Conservation (phyloP, 2,113 vertebrate species). For the Nannobrachium achirus region DNA sequence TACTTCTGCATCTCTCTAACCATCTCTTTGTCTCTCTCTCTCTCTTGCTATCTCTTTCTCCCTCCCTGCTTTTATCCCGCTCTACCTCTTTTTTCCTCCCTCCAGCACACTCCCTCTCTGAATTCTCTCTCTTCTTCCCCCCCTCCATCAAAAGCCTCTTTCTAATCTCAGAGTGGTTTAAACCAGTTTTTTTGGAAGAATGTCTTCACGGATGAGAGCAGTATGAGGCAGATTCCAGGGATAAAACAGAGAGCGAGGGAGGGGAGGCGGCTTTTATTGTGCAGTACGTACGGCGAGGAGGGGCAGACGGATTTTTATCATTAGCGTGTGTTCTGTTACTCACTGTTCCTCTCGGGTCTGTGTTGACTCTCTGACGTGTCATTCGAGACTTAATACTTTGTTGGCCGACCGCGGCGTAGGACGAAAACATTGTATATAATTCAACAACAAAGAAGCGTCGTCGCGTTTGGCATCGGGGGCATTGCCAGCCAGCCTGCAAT, state of each 20-base stretch:
- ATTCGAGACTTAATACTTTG: too few relatives aligned
- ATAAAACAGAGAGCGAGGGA: slow-evolving; percentile 14
- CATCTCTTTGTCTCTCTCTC: not conserved
- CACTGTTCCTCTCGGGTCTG: too few relatives aligned
- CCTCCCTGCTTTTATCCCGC: not conserved
- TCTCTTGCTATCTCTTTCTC: slow-evolving; percentile 21
- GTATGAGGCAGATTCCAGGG: slow-evolving; percentile 41
- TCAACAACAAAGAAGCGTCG: too few relatives aligned
- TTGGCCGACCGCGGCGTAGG: too few relatives aligned
- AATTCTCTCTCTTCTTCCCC: not conserved
- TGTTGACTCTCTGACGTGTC: too few relatives aligned
- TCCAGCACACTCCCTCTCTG: not conserved
- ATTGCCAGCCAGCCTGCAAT: too few relatives aligned
- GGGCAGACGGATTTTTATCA: not conserved
- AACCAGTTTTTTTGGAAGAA: slow-evolving; percentile 37
- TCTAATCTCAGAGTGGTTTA: slow-evolving; percentile 50
- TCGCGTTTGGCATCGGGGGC: too few relatives aligned
- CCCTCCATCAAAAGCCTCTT: slow-evolving; percentile 12
- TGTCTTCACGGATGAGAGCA: slow-evolving; percentile 28
- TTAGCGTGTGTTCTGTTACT: too few relatives aligned
- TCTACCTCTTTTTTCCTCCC: not conserved
- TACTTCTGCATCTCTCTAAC: not conserved
- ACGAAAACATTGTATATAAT: too few relatives aligned
- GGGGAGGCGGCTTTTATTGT: not conserved
- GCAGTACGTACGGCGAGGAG: slow-evolving; percentile 4